Base-by-base conservation (phyloP, 2,113 vertebrate species). In the Pelecanus crispus region DNA sequence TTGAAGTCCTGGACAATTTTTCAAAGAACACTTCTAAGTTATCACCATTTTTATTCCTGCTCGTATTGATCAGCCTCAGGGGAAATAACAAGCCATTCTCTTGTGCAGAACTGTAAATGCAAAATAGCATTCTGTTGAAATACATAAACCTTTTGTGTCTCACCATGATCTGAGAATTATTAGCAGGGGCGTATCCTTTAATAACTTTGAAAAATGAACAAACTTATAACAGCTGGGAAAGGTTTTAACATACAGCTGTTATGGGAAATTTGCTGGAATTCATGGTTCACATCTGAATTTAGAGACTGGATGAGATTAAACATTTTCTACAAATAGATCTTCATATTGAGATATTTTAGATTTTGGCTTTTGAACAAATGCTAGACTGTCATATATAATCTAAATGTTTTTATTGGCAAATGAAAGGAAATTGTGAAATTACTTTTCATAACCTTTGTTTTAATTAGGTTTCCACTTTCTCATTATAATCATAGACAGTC, bases 101-200 rank as follows among this genome's bases (percentile, higher is more conserved):
- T 83, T 19, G 13, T 72, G 81, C 70, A 88, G 74, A 92, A 91
- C 62, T 94, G 66, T 94, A 95, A 97, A 97, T 94, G 94, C 91
- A 92, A 96, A 97, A 97, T 90, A 92, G 38, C 66, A 66, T 97
- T 95, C 87, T 95, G 92, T 55, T 96, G 97, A 97, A 96, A 96
- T 95, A 92, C 50, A 88, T 84, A 89, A 96, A 95, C 73, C 78
- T 95, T 94, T 89, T 95, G 86, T 84, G 53, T 88, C 79, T 94
- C 84, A 90, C 81, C 53, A 15, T 59, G 78, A 90, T 66, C 78
- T 91, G 62, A 96, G 71, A 95, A 80, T 94, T 96, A 94, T 87
- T 97, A 87, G 62, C 73, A 88, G 66, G 78, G 91, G 78, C 9
- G 42, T 97, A 95, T 96, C 89, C 78, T 95, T 95, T 91, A 97